Evolutionary conservation across 2,113 vertebrate species (phyloP).

Genomic region (Tor tambroides): DNA sequence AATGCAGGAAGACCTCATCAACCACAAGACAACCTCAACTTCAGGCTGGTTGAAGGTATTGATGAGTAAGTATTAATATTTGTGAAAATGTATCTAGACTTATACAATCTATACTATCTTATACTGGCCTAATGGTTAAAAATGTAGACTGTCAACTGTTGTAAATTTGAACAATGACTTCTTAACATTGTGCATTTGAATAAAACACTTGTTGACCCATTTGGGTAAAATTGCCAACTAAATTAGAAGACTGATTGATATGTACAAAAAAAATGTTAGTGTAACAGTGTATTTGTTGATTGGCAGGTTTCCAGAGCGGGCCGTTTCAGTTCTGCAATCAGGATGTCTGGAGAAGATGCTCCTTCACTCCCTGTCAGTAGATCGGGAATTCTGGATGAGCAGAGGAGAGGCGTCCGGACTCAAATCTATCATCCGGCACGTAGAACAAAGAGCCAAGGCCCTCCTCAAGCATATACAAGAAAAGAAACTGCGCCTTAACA

Average conservation of each 20-base stretch:
- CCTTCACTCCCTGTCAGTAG: conserved; percentile 79
- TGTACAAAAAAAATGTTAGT: background rate
- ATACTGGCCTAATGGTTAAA: background rate
- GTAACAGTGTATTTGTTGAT: conserved; percentile 32
- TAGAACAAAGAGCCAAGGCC: conserved; percentile 76
- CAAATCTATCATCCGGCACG: conserved; percentile 69
- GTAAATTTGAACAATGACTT: background rate
- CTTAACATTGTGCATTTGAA: background rate
- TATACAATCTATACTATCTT: background rate
- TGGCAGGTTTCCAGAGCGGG: conserved; percentile 83
- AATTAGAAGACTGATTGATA: background rate
- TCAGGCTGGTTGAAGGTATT: conserved; percentile 88
- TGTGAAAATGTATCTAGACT: background rate
- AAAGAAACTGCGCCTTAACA: conserved; percentile 70
- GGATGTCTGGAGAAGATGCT: conserved; percentile 84
- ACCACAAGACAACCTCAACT: conserved; percentile 85
- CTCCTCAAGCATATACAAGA: conserved; percentile 81
- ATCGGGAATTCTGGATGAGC: conserved; percentile 86
- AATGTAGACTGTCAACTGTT: background rate
- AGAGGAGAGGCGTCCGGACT: conserved; percentile 77
- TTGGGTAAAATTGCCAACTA: background rate
- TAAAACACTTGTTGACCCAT: background rate
- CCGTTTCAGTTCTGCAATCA: conserved; percentile 77
- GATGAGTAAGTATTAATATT: conserved; percentile 77
- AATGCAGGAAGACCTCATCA: conserved; percentile 85